phyloP scores from a whole-genome alignment of 2,797 vertebrate species.

The Acanthurus leucopareius region DNA sequence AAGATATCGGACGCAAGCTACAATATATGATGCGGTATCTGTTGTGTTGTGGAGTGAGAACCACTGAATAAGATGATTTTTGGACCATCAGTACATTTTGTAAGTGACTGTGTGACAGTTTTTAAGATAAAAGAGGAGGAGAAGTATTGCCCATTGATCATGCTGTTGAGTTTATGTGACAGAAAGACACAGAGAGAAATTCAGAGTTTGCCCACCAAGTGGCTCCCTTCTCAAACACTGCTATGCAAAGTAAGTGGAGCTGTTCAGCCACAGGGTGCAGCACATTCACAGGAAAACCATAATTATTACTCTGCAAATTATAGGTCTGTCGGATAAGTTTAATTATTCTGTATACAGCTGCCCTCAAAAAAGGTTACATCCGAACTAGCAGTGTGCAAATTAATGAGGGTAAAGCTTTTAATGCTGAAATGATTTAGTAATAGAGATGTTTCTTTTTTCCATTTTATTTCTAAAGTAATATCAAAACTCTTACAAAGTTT shows the following conservation, averaged over 20 bases:
- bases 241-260: slow-evolving; percentile 31
- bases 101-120: not conserved
- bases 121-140: not conserved
- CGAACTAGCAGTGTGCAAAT: not conserved
- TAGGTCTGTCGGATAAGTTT: not conserved
- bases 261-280: not conserved
- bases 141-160: not conserved
- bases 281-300: not conserved
- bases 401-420: not conserved
- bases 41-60: not conserved
- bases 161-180: not conserved
- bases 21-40: not conserved
- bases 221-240: slow-evolving; percentile 80
- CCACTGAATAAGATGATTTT: not conserved
- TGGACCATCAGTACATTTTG: not conserved
- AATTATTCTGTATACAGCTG: not conserved
- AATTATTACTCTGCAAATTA: not conserved
- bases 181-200: slow-evolving; percentile 43
- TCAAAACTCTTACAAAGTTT: not conserved
- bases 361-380: not conserved
- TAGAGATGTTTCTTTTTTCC: not conserved
- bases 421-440: not conserved
- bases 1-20: not conserved
- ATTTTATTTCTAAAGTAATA: not conserved
- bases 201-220: slow-evolving; percentile 76